These are phyloP conservation scores for Pandion haliaetus DNA, from an alignment of 2,113 vertebrate genomes.

Conservation along the genomic window DNA sequence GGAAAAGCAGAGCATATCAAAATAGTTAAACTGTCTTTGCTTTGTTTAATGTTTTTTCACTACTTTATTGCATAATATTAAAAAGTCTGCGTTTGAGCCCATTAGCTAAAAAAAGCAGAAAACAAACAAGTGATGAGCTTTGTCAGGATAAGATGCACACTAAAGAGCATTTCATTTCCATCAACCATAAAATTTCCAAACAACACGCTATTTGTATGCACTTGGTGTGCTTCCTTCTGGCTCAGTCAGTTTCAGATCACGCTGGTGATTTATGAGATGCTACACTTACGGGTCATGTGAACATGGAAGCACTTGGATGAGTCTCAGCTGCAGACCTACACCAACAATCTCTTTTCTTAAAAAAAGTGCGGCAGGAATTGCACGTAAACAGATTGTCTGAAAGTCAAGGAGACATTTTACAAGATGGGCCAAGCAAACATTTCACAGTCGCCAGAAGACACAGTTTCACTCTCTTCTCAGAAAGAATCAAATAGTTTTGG, in stretches of 20 bases:
- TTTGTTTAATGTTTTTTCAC: not conserved
- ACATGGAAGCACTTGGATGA: not conserved
- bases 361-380: not conserved
- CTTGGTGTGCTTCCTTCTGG: not conserved
- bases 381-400: not conserved
- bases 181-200: not conserved
- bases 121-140: not conserved
- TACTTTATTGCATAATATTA: not conserved
- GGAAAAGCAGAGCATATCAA: not conserved
- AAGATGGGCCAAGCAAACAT: not conserved
- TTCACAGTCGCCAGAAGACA: not conserved
- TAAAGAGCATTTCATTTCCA: not conserved
- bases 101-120: not conserved
- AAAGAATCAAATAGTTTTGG: not conserved
- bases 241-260: not conserved
- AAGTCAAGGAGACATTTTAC: not conserved
- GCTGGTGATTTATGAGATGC: not conserved
- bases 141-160: not conserved
- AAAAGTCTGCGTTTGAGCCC: not conserved
- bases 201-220: not conserved
- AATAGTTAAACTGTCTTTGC: not conserved
- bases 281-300: not conserved
- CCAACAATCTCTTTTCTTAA: not conserved
- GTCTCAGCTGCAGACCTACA: not conserved
- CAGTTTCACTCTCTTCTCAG: not conserved